Evolutionary conservation across 2,888 invertebrate species (phyloP).

Genomic region (Kuschelorhynchus macadamiae): DNA sequence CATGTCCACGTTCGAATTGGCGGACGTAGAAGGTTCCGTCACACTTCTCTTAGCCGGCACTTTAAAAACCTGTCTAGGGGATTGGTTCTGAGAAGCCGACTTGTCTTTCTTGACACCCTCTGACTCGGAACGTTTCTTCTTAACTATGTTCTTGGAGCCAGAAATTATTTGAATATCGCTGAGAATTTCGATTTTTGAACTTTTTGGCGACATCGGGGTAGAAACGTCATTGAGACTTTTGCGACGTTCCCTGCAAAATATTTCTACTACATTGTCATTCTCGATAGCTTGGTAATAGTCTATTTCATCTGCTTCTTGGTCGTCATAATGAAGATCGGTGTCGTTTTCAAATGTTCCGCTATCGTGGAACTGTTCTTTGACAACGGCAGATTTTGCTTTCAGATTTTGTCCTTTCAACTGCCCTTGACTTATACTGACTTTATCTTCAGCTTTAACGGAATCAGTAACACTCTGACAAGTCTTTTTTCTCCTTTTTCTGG

Average conservation of each 20-base stretch:
- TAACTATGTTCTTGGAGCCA: constrained; percentile 3
- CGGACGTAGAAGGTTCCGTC: not conserved
- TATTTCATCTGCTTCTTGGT: not conserved
- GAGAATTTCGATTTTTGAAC: constrained; percentile 15
- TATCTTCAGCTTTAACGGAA: too few species aligned
- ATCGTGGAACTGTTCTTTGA: too few species aligned
- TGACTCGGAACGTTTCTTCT: not conserved
- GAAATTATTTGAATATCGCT: constrained; percentile 14
- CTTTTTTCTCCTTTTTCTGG: too few species aligned
- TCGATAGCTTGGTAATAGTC: constrained; percentile 13
- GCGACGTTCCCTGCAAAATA: not conserved
- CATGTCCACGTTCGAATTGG: not conserved
- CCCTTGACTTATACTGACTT: too few species aligned
- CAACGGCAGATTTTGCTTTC: too few species aligned
- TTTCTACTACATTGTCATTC: constrained; percentile 11
- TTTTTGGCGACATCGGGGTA: not conserved
- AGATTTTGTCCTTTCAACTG: too few species aligned
- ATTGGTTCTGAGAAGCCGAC: not conserved
- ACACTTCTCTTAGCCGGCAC: not conserved
- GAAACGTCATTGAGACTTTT: not conserved
- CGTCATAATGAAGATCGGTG: not conserved
- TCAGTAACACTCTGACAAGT: too few species aligned
- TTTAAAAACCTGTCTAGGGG: too few species aligned
- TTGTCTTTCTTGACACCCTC: not conserved
- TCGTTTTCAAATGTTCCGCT: too few species aligned